Evolutionary conservation across 2,888 invertebrate genomes (phyloP).

Genomic region (Pinctada fucata): DNA sequence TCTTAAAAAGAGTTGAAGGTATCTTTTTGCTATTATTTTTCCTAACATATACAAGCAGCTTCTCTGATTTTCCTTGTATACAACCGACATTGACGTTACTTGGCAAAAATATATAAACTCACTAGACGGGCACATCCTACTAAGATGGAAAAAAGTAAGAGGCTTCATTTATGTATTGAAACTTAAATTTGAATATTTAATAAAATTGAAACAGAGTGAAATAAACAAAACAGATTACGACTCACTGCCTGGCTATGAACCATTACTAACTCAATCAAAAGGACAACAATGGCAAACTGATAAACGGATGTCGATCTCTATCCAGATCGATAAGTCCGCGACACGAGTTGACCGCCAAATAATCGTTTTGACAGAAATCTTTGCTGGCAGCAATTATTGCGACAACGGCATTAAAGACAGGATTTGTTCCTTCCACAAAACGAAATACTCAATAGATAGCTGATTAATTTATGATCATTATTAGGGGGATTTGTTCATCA

Average conservation of each 20-base stretch:
- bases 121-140: too few species aligned
- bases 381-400: slow-evolving; percentile 25
- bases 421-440: not conserved
- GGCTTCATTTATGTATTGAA: too few species aligned
- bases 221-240: too few species aligned
- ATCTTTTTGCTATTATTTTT: too few species aligned
- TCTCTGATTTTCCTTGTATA: too few species aligned
- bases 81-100: too few species aligned
- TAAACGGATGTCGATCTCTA: not conserved
- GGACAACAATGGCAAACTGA: not conserved
- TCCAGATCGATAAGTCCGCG: not conserved
- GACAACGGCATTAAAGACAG: not conserved
- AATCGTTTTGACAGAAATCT: slow-evolving; percentile 19
- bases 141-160: too few species aligned
- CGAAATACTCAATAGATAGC: not conserved
- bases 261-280: not conserved
- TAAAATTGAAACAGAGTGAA: too few species aligned
- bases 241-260: not conserved
- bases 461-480: slow-evolving; percentile 4
- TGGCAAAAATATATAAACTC: too few species aligned
- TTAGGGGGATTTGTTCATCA: not conserved
- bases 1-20: too few species aligned
- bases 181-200: too few species aligned
- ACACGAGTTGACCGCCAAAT: slow-evolving; percentile 4
- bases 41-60: too few species aligned